Base-by-base conservation (phyloP, 2,888 invertebrate genomes). In the Chrysolina haemoptera region DNA sequence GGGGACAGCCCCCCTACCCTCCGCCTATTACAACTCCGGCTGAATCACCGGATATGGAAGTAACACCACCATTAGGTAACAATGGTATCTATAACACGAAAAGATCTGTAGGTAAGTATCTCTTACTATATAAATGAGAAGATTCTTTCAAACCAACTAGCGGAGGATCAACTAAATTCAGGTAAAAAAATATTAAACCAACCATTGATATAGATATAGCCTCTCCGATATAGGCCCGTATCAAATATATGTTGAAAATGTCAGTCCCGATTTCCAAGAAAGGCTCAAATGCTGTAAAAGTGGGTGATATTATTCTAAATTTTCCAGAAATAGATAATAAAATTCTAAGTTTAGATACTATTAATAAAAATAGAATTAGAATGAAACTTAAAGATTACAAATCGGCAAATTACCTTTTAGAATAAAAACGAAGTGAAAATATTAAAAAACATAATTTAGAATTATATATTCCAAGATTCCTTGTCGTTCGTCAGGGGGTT, bases 251-350 rank as follows among this genome's bases (percentile, higher is more conserved):
- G 18, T 53, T 5, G 53, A 53, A 18, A 53, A 53, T 8, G 12
- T n/a, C n/a, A n/a, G n/a, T n/a, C n/a, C n/a, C n/a, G n/a, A n/a
- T n/a, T n/a, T n/a, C n/a, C n/a, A n/a, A n/a, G n/a, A n/a, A n/a
- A n/a, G n/a, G n/a, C n/a, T n/a, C n/a, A n/a, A 64, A 64, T 64
- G 65, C 65, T 4, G 12, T 64, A 4, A 64, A 64, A 64, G 18
- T 64, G 11, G 65, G 65, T 5, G 65, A 64, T 40, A 64, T 64
- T 8, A 64, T 64, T 35, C 41, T 64, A 64, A 64, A 64, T n/a
- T 64, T 27, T 16, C 40, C 65, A 40, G 40, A 40, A 40, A 8
- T 40, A 10, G 40, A 40, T 10, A 40, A 40, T 40, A 43, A 64
- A 64, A 64, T 64, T 8, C 8, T 6, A 14, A 64, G 41, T 14